Evolutionary conservation across 2,113 vertebrate genomes (phyloP).

Genomic region (Silurus meridionalis): DNA sequence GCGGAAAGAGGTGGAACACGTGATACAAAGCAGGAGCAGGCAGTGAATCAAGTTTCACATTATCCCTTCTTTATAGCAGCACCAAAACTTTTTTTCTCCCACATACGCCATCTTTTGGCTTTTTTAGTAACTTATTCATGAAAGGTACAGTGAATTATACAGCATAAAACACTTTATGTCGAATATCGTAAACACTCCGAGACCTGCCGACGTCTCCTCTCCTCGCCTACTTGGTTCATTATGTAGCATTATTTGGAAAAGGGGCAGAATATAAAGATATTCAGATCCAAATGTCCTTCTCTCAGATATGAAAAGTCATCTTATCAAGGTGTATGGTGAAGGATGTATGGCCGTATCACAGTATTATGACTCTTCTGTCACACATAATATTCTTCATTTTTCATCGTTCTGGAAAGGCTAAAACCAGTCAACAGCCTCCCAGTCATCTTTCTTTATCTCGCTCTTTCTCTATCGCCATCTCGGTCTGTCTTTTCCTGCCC

Average conservation of each 20-base stretch:
- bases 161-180: slow-evolving; percentile 75
- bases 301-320: slow-evolving; percentile 16
- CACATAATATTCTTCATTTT: slow-evolving; percentile 30
- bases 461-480: slow-evolving; percentile 18
- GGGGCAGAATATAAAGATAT: slow-evolving; percentile 40
- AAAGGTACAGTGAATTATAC: slow-evolving; percentile 72
- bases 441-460: slow-evolving; percentile 27
- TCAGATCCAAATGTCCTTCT: slow-evolving; percentile 35
- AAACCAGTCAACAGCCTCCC: slow-evolving; percentile 40
- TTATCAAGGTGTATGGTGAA: not conserved
- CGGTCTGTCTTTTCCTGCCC: slow-evolving; percentile 34
- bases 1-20: slow-evolving; percentile 53
- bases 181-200: slow-evolving; percentile 77
- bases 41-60: slow-evolving; percentile 53
- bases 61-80: slow-evolving; percentile 71
- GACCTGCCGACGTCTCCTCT: slow-evolving; percentile 56
- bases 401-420: slow-evolving; percentile 41
- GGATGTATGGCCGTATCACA: slow-evolving; percentile 7
- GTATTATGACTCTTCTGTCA: slow-evolving; percentile 39
- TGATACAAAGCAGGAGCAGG: slow-evolving; percentile 60
- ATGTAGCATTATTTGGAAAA: slow-evolving; percentile 38
- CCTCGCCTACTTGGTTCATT: slow-evolving; percentile 39
- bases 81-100: slow-evolving; percentile 57
- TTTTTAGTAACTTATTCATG: slow-evolving; percentile 74
- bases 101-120: slow-evolving; percentile 52